These are phyloP conservation scores for Steinernema feltiae DNA, from an alignment of 1,140 invertebrate species.

Conservation along the genomic window DNA sequence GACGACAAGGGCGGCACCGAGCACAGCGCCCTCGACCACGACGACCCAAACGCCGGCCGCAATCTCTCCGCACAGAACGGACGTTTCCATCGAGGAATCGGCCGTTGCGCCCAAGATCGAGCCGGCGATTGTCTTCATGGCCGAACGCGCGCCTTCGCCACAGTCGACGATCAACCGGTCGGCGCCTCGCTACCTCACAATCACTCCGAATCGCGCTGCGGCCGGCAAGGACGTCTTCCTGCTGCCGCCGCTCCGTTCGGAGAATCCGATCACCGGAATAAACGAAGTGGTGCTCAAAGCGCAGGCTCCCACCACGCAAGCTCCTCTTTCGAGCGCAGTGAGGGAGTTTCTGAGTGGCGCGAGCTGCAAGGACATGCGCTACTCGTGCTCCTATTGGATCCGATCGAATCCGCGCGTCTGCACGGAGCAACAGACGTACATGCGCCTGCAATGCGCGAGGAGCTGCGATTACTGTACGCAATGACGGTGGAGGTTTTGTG, in stretches of 20 bases:
- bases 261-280: not conserved
- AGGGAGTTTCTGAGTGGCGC: not conserved
- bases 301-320: not conserved
- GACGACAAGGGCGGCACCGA: not conserved
- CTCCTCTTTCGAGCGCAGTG: slow-evolving; percentile 8
- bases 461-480: slow-evolving; percentile 35
- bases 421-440: slow-evolving; percentile 32
- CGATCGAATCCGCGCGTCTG: slow-evolving; percentile 25
- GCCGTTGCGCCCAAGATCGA: not conserved
- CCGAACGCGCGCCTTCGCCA: not conserved
- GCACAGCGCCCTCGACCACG: not conserved
- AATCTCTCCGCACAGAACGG: not conserved
- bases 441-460: slow-evolving; percentile 32
- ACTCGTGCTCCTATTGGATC: slow-evolving; percentile 34
- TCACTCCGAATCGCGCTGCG: not conserved
- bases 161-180: not conserved
- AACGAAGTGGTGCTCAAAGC: not conserved
- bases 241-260: not conserved
- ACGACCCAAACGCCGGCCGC: not conserved
- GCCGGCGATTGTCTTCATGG: not conserved
- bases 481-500: not conserved
- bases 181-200: not conserved
- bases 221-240: not conserved
- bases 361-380: slow-evolving; percentile 15
- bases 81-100: not conserved